These are phyloP conservation scores for Protodeltote pygarga DNA, from an alignment of 2,888 invertebrate species.

Conservation along the genomic window DNA sequence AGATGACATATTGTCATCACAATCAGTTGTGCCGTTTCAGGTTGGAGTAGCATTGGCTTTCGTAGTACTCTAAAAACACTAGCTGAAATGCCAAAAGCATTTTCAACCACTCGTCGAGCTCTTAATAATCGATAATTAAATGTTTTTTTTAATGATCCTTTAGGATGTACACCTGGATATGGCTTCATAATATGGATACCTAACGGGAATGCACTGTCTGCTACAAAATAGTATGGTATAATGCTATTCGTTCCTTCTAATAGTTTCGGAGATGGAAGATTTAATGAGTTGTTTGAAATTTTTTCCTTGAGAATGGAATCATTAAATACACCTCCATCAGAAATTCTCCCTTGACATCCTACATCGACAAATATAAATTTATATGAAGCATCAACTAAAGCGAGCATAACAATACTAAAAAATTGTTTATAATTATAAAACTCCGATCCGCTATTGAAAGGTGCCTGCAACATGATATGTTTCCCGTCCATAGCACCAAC, in stretches of 20 bases:
- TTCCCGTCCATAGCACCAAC: constrained; percentile 48
- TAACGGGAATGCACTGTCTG: constrained; percentile 28
- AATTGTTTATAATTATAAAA: constrained; percentile 54
- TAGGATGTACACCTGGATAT: constrained; percentile 17
- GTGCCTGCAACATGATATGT: constrained; percentile 42
- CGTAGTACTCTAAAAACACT: constrained; percentile 28
- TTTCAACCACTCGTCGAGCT: constrained; percentile 22
- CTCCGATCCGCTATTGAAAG: constrained; percentile 40
- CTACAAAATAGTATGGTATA: constrained; percentile 26
- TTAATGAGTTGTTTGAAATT: constrained; percentile 13
- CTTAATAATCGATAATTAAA: constrained; percentile 26
- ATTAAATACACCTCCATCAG: constrained; percentile 44
- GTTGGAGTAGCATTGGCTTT: constrained; percentile 29
- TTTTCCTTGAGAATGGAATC: constrained; percentile 4
- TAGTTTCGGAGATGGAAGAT: constrained; percentile 16
- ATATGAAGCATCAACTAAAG: constrained; percentile 38
- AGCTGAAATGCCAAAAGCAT: constrained; percentile 26
- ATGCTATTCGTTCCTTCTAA: constrained; percentile 20
- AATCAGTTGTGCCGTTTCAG: constrained; percentile 17
- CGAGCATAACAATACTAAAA: constrained; percentile 41
- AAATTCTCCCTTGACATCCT: constrained; percentile 43
- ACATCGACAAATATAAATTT: constrained; percentile 41
- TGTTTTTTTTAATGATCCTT: constrained; percentile 13
- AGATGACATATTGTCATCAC: constrained; percentile 28
- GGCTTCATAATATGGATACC: constrained; percentile 26